Evolutionary conservation across 2,888 invertebrate species (phyloP), one percentile per base, ranked within the genome.

Genomic region (Folsomia candida): DNA sequence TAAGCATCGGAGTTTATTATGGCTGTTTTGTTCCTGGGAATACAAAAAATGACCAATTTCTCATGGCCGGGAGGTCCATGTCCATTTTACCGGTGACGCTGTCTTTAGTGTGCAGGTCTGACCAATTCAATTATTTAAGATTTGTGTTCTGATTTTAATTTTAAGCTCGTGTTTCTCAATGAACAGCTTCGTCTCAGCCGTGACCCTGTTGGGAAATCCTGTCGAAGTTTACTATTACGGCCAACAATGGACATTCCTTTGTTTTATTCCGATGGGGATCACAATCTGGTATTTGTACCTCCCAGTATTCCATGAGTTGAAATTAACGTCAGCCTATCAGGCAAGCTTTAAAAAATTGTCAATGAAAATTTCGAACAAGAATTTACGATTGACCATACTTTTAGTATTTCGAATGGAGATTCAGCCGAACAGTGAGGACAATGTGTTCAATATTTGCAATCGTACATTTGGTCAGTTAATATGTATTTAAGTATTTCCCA

Each of bases 51-150:
- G 87, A 88, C 75, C 94, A 94, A 80, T 90, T 94, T 77, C 85
- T 94, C 9, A 87, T 94, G 61, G 94, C 93, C 1, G 89, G 89
- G 4, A 90, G 92, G 1, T 87, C 88, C 28, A 93, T 94, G 92
- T 89, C 90, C 20, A 89, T 93, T 1, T 87, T 94, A 73, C 95
- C 95, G 0, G 94, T 93, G 84, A 92, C 95, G 0, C 87, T 95
- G 83, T 94, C 94, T 65, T 85, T 96, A 67, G 91, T 93, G 51
- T 94, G 94, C 58, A 93, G 89, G 89, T 90, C n/a, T n/a, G n/a
- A n/a, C n/a, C n/a, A n/a, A n/a, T n/a, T n/a, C n/a, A n/a, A n/a
- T n/a, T n/a, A n/a, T n/a, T n/a, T n/a, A n/a, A n/a, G n/a, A n/a
- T n/a, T n/a, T n/a, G n/a, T n/a, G n/a, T n/a, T n/a, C n/a, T n/a